A percentile compares a stretch with the other conserved stretches of the same genome.
These are phyloP conservation scores for Ammodramus savannarum DNA, from an alignment of 2,113 vertebrate species.

Conservation along the genomic window DNA sequence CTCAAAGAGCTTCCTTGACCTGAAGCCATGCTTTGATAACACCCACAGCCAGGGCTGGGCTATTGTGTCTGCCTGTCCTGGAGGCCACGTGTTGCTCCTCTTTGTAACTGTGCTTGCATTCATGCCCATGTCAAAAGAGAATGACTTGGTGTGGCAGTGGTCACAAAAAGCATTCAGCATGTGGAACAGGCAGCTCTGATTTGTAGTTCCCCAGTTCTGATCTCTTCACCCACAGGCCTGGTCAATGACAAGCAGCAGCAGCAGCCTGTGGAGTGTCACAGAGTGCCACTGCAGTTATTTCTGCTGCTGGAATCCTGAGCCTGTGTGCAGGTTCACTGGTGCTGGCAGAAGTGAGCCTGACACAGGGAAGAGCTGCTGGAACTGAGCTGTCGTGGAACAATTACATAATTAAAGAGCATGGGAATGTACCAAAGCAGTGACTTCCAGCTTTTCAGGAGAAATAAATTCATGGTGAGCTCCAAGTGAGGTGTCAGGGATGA, in stretches of 20 bases:
- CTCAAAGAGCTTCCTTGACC: neutral
- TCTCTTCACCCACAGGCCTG: neutral
- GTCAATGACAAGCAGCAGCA: neutral
- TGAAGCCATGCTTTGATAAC: neutral
- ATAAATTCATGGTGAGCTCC: accelerated
- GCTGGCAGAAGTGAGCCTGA: neutral
- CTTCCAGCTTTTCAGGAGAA: neutral
- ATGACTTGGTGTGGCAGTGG: neutral
- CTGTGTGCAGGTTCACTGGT: neutral
- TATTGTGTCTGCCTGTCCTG: neutral
- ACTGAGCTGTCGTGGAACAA: neutral
- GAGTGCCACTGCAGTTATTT: neutral
- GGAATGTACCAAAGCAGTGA: neutral
- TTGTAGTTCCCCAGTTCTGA: neutral
- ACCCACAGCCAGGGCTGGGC: neutral
- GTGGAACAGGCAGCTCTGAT: neutral
- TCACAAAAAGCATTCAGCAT: neutral
- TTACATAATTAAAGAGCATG: neutral
- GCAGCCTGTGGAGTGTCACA: neutral
- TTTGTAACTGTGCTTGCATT: neutral
- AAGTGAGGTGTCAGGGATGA: too few relatives aligned
- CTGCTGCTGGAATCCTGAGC: too few relatives aligned
- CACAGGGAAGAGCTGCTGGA: neutral
- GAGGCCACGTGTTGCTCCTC: neutral
- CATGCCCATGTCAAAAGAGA: neutral